Base-by-base conservation (phyloP, 2,888 invertebrate genomes). In the Scaptomyza parva region DNA sequence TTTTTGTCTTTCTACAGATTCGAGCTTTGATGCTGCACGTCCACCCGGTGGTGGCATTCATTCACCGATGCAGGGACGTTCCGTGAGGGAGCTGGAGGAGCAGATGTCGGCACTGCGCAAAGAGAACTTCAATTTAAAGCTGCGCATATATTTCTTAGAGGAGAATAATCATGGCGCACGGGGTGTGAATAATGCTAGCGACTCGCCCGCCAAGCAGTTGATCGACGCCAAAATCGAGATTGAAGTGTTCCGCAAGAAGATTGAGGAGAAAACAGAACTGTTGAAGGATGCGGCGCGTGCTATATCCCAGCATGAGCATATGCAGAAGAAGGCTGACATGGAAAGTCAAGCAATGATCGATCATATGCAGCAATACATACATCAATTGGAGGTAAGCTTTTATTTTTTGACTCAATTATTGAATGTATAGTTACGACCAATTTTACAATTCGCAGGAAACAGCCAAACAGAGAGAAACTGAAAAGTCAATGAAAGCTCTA, bases 81-180 rank as follows among this genome's bases (percentile, higher is more conserved):
- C 96, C 26, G 95, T 98, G 93, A 97, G 97, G 87, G 97, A 98
- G 80, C 96, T 96, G 88, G 97, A 98, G 90, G 96, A 98, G 91
- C 96, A 97, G 90, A 93, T 98, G 73, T 94, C 94, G 52, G 93
- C 94, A 45, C 92, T 98, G 69, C 95, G 95, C 76, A 97, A 97
- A 91, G 98, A 98, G 91, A 98, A 98, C 91, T 98, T 98, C 89
- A 96, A 97, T 92, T 92, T 98, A 18, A 98, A 98, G 92, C 92
- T 98, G 81, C 93, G 97, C 54, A 96, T 98, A 84, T 98, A 97
- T 92, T 97, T 97, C 90, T 93, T 98, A 70, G 97, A 98, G 91
- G 97, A 98, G 91, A 89, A 94, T 95, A 93, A 87, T 50, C 80
- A 88, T 33, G 86, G 87, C 9, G 59, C 74, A 8, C 83, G 80